phyloP scores from a whole-genome alignment of 2,113 vertebrate species.

The Cavia porcellus region DNA sequence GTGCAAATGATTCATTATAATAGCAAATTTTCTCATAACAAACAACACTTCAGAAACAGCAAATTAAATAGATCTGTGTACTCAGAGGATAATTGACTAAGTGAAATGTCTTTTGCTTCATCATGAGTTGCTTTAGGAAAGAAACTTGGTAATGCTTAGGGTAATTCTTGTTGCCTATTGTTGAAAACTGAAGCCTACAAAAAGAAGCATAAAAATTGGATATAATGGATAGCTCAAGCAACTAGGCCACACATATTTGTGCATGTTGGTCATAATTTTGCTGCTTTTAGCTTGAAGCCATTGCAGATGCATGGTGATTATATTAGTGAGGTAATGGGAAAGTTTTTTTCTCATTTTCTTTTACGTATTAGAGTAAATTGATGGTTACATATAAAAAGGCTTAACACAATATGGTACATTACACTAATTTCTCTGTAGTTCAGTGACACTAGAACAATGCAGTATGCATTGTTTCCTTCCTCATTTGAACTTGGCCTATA shows the following conservation, averaged over 20 bases:
- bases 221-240: background rate
- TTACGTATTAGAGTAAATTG: constrained; percentile 28
- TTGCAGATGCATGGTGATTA: constrained; percentile 25
- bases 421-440: background rate
- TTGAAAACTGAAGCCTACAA: background rate
- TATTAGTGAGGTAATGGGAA: constrained; percentile 44
- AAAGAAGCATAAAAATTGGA: background rate
- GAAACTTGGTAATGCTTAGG: background rate
- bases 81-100: background rate
- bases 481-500: background rate
- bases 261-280: constrained; percentile 26
- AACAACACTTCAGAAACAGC: background rate
- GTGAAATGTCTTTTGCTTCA: constrained; percentile 9
- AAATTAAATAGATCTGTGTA: background rate
- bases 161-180: background rate
- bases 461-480: background rate
- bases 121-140: background rate
- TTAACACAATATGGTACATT: background rate
- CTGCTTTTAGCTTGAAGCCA: constrained; percentile 51
- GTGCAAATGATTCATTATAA: background rate
- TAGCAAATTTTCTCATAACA: background rate
- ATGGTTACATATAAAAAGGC: background rate
- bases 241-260: background rate
- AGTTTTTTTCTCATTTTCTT: constrained; percentile 13
- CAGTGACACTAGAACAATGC: background rate